Evolutionary conservation across 2,888 invertebrate genomes (phyloP).

Genomic region (Ennomos erosarius): DNA sequence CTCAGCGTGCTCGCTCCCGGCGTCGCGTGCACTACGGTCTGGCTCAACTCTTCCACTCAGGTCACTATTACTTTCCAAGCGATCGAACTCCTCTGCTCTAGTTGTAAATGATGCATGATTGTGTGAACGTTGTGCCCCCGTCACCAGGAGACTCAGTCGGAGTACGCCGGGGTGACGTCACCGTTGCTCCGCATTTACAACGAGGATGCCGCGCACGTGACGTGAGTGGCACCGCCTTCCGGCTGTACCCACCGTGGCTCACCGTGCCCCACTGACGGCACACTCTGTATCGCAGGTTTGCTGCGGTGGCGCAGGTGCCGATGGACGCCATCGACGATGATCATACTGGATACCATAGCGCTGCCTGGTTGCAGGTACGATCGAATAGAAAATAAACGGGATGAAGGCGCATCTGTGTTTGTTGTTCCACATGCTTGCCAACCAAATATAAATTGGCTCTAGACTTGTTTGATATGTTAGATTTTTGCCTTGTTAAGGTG

Average conservation of each 20-base stretch:
- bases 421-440: too few species aligned
- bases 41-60: conserved; percentile 69
- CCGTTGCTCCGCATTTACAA: conserved; percentile 67
- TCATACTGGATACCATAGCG: too few species aligned
- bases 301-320: conserved; percentile 46
- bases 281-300: conserved; percentile 42
- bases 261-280: neutral
- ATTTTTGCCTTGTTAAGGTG: too few species aligned
- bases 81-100: too few species aligned
- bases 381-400: too few species aligned
- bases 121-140: conserved; percentile 25
- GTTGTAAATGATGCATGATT: too few species aligned
- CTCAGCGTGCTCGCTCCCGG: conserved; percentile 55
- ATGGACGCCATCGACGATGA: conserved; percentile 14
- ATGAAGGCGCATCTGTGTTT: too few species aligned
- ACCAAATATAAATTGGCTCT: too few species aligned
- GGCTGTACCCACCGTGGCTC: neutral
- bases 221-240: conserved; percentile 52
- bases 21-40: conserved; percentile 61
- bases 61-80: conserved; percentile 26
- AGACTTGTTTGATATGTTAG: too few species aligned
- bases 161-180: conserved; percentile 64
- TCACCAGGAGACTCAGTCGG: conserved; percentile 64
- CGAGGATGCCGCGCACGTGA: conserved; percentile 60
- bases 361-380: too few species aligned